phyloP scores from a whole-genome alignment of 30 jellyfish, hydroid and myxozoan genomes.

The Sanderia malayensis region DNA sequence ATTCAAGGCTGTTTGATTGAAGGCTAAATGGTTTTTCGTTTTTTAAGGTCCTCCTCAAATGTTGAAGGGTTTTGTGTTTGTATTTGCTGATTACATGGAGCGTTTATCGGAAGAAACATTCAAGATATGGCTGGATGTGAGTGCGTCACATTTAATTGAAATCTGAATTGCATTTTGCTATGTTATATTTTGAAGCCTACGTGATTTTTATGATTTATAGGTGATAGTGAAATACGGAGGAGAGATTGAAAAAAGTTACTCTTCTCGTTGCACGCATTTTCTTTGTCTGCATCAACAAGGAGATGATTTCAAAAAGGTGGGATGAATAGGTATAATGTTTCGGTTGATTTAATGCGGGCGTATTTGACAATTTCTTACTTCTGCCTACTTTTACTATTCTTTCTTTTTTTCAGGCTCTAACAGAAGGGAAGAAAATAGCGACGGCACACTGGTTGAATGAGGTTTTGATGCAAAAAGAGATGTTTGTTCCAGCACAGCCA shows the following conservation, averaged over 20 bases:
- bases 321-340: no score
- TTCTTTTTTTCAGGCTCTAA: slow-evolving; percentile 48
- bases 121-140: slow-evolving; percentile 70
- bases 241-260: slow-evolving; percentile 49
- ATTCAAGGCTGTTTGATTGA: no score
- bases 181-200: no score
- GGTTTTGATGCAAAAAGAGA: slow-evolving; percentile 57
- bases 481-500: slow-evolving; percentile 62
- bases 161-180: no score
- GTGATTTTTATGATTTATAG: no score
- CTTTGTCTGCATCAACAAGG: slow-evolving; percentile 82
- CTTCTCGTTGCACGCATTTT: slow-evolving; percentile 69
- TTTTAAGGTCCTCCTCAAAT: slow-evolving; percentile 55
- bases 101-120: slow-evolving; percentile 70
- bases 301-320: slow-evolving; percentile 56
- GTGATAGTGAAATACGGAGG: slow-evolving; percentile 65
- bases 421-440: slow-evolving; percentile 80
- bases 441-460: slow-evolving; percentile 97
- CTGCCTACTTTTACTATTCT: no score
- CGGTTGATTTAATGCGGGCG: no score
- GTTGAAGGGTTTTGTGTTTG: slow-evolving; percentile 62
- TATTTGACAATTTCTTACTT: no score
- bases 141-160: no score
- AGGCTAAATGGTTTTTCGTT: no score
- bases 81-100: slow-evolving; percentile 64